phyloP scores from a whole-genome alignment of 2,113 vertebrate species.

The Entelurus aequoreus region DNA sequence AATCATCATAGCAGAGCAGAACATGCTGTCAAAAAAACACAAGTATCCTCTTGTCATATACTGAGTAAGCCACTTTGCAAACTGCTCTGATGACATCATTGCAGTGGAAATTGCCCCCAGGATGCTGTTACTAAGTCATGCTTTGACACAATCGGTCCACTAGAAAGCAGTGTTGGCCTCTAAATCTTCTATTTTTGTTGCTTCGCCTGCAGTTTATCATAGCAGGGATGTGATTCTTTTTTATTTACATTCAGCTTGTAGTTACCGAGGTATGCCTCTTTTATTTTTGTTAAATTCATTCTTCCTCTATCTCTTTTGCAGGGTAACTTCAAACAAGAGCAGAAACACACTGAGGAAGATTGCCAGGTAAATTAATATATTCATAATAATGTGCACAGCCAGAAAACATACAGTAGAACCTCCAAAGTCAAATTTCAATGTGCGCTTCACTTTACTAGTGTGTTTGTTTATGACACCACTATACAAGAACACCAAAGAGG shows the following conservation, averaged over 20 bases:
- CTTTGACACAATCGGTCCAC: slow-evolving; percentile 40
- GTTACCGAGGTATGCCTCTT: slow-evolving; percentile 12
- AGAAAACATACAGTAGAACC: no score
- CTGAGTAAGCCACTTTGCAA: neutral
- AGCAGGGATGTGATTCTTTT: slow-evolving; percentile 21
- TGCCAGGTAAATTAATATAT: no score
- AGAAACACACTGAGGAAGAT: slow-evolving; percentile 34
- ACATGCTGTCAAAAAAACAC: slow-evolving; percentile 3
- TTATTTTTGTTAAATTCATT: slow-evolving; percentile 16
- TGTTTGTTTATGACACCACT: no score
- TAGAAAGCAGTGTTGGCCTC: slow-evolving; percentile 54
- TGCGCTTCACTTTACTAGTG: no score
- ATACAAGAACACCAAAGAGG: no score
- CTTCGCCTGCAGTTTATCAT: slow-evolving; percentile 23
- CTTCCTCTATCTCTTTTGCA: slow-evolving; percentile 23
- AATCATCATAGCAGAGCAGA: slow-evolving; percentile 17
- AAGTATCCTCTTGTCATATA: slow-evolving; percentile 5
- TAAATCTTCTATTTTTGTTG: slow-evolving; percentile 1
- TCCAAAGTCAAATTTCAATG: no score
- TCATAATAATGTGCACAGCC: no score
- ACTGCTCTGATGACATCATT: slow-evolving; percentile 10
- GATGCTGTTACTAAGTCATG: neutral
- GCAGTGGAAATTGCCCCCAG: slow-evolving; percentile 6
- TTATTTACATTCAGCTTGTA: slow-evolving; percentile 23
- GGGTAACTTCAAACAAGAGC: slow-evolving; percentile 46